phyloP scores from a whole-genome alignment of 2,888 invertebrate genomes.

The Neria commutata region DNA sequence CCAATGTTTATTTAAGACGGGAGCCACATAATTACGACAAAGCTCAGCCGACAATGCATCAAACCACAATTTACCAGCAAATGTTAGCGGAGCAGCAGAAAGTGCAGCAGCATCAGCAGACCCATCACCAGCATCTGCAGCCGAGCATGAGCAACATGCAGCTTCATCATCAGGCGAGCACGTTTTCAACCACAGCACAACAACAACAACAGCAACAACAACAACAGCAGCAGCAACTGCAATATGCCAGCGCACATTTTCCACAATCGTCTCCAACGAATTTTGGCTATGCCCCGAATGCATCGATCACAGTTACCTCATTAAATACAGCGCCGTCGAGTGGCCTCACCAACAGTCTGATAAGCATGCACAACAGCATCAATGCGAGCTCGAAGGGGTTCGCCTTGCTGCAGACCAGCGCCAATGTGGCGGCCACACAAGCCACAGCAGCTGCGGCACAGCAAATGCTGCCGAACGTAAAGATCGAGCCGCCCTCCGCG shows the following conservation, averaged over 20 bases:
- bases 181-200: slow-evolving; percentile 38
- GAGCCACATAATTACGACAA: slow-evolving; percentile 63
- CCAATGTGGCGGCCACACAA: neutral
- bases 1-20: slow-evolving; percentile 47
- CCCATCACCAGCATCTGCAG: slow-evolving; percentile 45
- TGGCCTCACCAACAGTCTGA: neutral
- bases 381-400: neutral
- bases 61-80: slow-evolving; percentile 62
- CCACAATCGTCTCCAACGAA: slow-evolving; percentile 34
- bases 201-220: slow-evolving; percentile 39
- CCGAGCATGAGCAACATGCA: slow-evolving; percentile 35
- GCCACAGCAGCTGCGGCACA: neutral
- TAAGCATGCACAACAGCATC: neutral
- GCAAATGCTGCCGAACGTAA: slow-evolving; percentile 45
- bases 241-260: slow-evolving; percentile 39
- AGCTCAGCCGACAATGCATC: slow-evolving; percentile 61
- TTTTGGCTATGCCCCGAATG: neutral
- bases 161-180: slow-evolving; percentile 40
- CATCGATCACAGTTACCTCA: too few relatives aligned
- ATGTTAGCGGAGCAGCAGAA: slow-evolving; percentile 60
- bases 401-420: neutral
- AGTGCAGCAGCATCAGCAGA: slow-evolving; percentile 42
- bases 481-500: slow-evolving; percentile 48
- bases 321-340: slow-evolving; percentile 21
- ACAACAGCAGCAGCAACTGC: slow-evolving; percentile 33